Base-by-base conservation (phyloP, 64 coral and sea anemone species). In the Cladopsammia gracilis region DNA sequence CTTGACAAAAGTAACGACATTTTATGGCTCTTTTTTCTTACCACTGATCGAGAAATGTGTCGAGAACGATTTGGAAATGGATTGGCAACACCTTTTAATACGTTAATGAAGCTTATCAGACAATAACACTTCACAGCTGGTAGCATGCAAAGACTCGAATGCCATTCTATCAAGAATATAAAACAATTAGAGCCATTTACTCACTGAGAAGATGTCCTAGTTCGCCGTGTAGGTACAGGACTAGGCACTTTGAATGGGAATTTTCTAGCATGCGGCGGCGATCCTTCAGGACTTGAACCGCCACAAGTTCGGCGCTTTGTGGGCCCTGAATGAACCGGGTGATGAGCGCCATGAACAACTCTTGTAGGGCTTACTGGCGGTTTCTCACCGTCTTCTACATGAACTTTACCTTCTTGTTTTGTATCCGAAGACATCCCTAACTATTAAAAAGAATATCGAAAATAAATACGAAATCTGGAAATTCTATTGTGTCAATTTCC, bases 171-270 rank as follows among this genome's bases (percentile, higher is more conserved):
- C 19, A 90, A 49, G 58, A 34, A 5, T 10, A 84, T 65, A 43
- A 56, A 73, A 54, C 46, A 7, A 20, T 53, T 43, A 42, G n/a
- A 25, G 75, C 4, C 42, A 66, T 61, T 18, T 62, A 68, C 97
- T 94, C 75, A 98, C 97, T 96, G 94, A 25, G 97, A 98, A 56
- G 97, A 93, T 25, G 97, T 98, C 67, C 97, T 96, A 25, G 75
- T 98, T 71, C 97, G 92, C 78, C 94, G 90, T n/a, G 94, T 98
- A 4, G 91, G 94, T 25, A 96, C 69, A 61, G 94, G 97, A 51
- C 97, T 96, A 14, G 97, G 97, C 3, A 98, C 43, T 80, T 90
- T 86, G 70, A 95, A 95, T 0, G 87, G 95, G 6, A 67, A 69
- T 67, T 89, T 85, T 48, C 78, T 97, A 14, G 61, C 59, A 16